Evolutionary conservation across 2,888 invertebrate genomes (phyloP).

Genomic region (Celastrina argiolus): DNA sequence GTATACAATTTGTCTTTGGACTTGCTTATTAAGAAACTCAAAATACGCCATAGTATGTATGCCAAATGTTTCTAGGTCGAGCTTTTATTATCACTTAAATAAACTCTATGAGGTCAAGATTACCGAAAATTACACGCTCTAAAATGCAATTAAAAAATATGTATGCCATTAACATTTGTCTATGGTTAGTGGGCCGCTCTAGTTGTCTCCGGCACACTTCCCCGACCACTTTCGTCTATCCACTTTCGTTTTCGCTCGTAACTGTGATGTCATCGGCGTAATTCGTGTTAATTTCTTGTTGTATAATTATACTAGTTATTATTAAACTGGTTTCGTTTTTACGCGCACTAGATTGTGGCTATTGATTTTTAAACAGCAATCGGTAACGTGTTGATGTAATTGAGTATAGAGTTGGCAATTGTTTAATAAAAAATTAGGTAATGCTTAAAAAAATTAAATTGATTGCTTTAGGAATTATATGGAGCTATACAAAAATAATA

Average conservation of each 20-base stretch:
- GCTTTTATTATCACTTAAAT: not conserved
- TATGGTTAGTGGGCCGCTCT: constrained; percentile 16
- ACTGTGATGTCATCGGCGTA: constrained; percentile 34
- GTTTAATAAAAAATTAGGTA: not conserved
- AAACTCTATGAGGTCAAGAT: not conserved
- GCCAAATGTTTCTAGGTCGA: not conserved
- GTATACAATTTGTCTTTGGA: too few relatives aligned
- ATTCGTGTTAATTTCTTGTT: constrained; percentile 34
- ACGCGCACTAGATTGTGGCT: not conserved
- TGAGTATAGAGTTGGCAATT: not conserved
- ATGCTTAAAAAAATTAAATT: not conserved
- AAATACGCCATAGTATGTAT: too few relatives aligned
- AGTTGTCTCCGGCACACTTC: constrained; percentile 20
- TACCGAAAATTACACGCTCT: constrained; percentile 4
- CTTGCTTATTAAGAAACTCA: too few relatives aligned
- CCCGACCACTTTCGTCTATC: constrained; percentile 24
- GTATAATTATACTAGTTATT: constrained; percentile 34
- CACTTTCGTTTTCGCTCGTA: constrained; percentile 29
- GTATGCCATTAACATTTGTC: constrained; percentile 11
- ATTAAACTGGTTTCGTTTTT: constrained; percentile 23
- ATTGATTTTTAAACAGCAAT: constrained; percentile 17
- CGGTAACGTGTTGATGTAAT: constrained; percentile 5
- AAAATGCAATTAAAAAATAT: not conserved
- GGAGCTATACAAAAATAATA: not conserved
- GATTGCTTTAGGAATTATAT: not conserved